A percentile compares a stretch with the other conserved stretches of the same genome.
Conservation (phyloP, 2,113 vertebrate species). For the Ptilonorhynchus violaceus region DNA sequence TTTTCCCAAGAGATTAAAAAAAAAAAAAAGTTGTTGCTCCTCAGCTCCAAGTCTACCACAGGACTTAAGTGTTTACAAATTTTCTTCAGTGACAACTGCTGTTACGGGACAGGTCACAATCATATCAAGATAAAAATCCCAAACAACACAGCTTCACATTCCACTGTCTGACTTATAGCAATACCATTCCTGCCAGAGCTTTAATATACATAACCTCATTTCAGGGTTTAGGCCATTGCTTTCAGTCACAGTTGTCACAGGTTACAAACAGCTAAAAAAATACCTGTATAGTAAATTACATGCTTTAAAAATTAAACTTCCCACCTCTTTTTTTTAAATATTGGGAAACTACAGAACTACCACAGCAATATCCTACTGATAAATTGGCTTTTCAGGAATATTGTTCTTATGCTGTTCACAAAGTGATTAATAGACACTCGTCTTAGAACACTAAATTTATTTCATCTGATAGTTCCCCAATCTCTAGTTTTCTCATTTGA, state of each 20-base stretch:
- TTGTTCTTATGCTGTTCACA: background rate
- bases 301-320: background rate
- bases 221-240: background rate
- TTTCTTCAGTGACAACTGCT: background rate
- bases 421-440: background rate
- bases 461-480: background rate
- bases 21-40: background rate
- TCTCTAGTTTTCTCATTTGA: background rate
- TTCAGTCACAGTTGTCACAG: background rate
- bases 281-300: background rate
- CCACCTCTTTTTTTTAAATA: background rate
- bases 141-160: background rate
- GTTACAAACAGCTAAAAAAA: background rate
- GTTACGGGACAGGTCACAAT: background rate
- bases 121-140: background rate
- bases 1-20: background rate
- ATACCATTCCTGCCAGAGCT: background rate
- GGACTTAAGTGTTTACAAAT: background rate
- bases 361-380: background rate
- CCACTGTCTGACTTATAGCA: rapidly evolving
- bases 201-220: background rate
- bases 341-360: background rate
- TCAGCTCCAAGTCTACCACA: background rate
- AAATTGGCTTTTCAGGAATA: background rate
- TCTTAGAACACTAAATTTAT: background rate